A percentile compares a stretch with the other conserved stretches of the same genome.
phyloP scores from a whole-genome alignment of 2,888 invertebrate genomes.

The Agrotis puta region DNA sequence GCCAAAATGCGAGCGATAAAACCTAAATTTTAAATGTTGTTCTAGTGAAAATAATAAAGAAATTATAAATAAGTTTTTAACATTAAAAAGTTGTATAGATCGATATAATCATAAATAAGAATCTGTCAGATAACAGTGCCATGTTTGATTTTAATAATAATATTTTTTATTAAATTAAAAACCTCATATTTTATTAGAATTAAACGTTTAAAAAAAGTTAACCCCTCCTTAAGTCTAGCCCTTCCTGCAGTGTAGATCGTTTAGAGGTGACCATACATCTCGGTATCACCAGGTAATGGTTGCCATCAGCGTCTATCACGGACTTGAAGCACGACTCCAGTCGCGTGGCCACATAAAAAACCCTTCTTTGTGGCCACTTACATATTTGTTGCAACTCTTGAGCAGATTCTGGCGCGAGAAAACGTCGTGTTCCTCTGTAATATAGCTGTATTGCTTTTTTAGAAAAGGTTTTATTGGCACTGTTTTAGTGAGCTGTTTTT shows the following conservation, averaged over 20 bases:
- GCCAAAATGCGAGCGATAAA: too few relatives aligned
- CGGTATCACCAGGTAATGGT: slow-evolving; percentile 66
- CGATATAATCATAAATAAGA: too few relatives aligned
- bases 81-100: too few relatives aligned
- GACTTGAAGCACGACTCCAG: slow-evolving; percentile 55
- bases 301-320: slow-evolving; percentile 69
- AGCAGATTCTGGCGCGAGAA: slow-evolving; percentile 34
- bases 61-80: too few relatives aligned
- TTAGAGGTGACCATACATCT: slow-evolving; percentile 63
- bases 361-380: slow-evolving; percentile 56
- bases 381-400: slow-evolving; percentile 42
- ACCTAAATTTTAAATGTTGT: too few relatives aligned
- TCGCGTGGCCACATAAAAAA: slow-evolving; percentile 65
- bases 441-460: slow-evolving; percentile 36
- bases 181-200: too few relatives aligned
- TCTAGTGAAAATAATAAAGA: too few relatives aligned
- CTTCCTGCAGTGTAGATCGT: slow-evolving; percentile 64
- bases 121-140: too few relatives aligned
- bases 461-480: slow-evolving; percentile 18
- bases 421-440: slow-evolving; percentile 44
- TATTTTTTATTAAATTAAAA: too few relatives aligned
- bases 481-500: not conserved
- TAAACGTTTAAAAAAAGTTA: too few relatives aligned
- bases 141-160: too few relatives aligned
- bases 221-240: slow-evolving; percentile 45